Percentiles rank a stretch among this genome's conserved stretches.
Conservation (phyloP, 2,888 invertebrate species). For the Synergus itoensis region DNA sequence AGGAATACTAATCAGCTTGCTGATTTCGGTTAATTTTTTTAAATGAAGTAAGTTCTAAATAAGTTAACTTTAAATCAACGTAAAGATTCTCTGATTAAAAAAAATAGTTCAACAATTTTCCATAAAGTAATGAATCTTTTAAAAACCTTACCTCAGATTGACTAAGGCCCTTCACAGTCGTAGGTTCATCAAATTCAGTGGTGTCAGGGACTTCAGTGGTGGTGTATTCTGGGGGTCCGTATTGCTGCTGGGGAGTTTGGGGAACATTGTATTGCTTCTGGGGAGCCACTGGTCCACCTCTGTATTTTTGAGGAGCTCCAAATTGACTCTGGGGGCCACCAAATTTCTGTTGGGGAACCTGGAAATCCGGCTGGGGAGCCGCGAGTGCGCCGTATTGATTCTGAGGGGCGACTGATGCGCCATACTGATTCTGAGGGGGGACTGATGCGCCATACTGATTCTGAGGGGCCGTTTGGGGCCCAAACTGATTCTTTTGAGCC, state of each 20-base stretch:
- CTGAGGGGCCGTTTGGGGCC: conserved; percentile 56
- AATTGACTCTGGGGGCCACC: conserved; percentile 46
- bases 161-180: conserved; percentile 70
- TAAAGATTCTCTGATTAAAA: background rate
- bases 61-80: background rate
- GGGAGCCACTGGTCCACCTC: conserved; percentile 32
- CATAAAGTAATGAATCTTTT: background rate
- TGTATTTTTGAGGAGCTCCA: background rate
- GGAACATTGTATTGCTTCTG: conserved; percentile 60
- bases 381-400: conserved; percentile 52
- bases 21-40: background rate
- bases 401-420: conserved; percentile 54
- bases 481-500: conserved; percentile 57
- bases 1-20: conserved; percentile 26
- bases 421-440: conserved; percentile 55
- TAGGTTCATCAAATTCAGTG: conserved; percentile 70
- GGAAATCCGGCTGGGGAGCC: conserved; percentile 51
- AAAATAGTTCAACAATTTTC: conserved; percentile 1
- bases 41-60: background rate
- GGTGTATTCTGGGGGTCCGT: conserved; percentile 65
- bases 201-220: conserved; percentile 72
- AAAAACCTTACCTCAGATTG: conserved; percentile 67
- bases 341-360: conserved; percentile 57
- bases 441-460: conserved; percentile 52
- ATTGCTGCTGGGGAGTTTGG: conserved; percentile 55